Evolutionary conservation across 1,140 invertebrate species (phyloP), one percentile per base, ranked within the genome.

Genomic region (Cyphomyrmex costatus): DNA sequence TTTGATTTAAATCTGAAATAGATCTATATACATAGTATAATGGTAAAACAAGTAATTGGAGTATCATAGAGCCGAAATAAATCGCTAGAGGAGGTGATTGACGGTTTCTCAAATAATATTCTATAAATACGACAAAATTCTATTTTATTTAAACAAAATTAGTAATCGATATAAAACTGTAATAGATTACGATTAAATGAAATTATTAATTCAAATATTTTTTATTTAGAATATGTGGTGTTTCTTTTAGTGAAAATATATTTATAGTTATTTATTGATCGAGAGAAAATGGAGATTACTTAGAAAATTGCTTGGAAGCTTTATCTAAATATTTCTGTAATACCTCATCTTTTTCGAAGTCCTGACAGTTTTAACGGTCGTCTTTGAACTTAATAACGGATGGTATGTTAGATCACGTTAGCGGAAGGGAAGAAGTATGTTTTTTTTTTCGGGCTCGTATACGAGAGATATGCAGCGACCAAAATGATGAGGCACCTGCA

Each of bases 401-500:
- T 66, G 27, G 6, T 88, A 73, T 73, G 58, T 36, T 63, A 14
- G 65, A 19, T 6, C n/a, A 33, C 27, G 46, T 36, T 21, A 42
- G 19, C 10, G 6, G 19, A 19, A 61, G 49, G 3, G 36, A 46
- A 24, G n/a, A 30, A 36, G 19, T 21, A n/a, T 30, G 24, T 61
- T 58, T 46, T 71, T 60, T 61, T 33, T 84, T 49, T 19, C 24
- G 36, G 24, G 10, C 65, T 56, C 33, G 74, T 27, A 86, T 51
- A 65, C 8, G 63, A 79, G 10, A 70, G 51, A 63, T 63, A 76
- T 86, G 66, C 77, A 86, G 19, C n/a, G 58, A 63, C 42, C 71
- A 70, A 46, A 46, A 87, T 63, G 79, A 88, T 58, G 84, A 73
- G 77, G 76, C 60, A 86, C 58, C 61, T 70, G 86, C 83, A 82